These are phyloP conservation scores for Eupithecia insigniata DNA, from an alignment of 2,888 invertebrate genomes.

Conservation along the genomic window DNA sequence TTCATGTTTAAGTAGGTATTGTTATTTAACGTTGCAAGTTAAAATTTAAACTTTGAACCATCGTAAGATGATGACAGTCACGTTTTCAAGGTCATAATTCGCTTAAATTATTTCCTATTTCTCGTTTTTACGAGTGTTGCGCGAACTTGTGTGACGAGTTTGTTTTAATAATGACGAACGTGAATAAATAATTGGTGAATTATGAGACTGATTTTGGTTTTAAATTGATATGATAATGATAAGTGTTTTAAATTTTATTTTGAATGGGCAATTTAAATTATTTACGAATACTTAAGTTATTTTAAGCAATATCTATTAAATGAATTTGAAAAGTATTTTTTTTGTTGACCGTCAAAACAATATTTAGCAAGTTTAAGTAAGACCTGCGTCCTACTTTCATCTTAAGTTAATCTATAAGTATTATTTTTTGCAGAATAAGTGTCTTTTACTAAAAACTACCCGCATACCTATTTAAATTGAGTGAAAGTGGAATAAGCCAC, in stretches of 20 bases:
- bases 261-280: neutral
- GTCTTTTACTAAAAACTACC: constrained; percentile 29
- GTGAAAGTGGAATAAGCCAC: no score
- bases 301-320: neutral
- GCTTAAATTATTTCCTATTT: constrained; percentile 44
- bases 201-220: neutral
- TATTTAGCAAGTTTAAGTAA: neutral
- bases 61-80: constrained; percentile 48
- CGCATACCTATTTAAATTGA: constrained; percentile 35
- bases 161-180: constrained; percentile 34
- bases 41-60: constrained; percentile 19
- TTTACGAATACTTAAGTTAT: neutral
- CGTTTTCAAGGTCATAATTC: constrained; percentile 53
- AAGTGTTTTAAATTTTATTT: constrained; percentile 1
- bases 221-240: neutral
- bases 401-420: neutral
- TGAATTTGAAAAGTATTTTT: no score
- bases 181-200: constrained; percentile 10
- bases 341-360: neutral
- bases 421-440: neutral
- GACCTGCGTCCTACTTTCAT: neutral
- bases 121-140: constrained; percentile 46
- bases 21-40: constrained; percentile 41
- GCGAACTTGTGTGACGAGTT: constrained; percentile 48
- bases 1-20: constrained; percentile 26